Conservation (phyloP, 2,113 vertebrate species). For the Ahaetulla prasina region DNA sequence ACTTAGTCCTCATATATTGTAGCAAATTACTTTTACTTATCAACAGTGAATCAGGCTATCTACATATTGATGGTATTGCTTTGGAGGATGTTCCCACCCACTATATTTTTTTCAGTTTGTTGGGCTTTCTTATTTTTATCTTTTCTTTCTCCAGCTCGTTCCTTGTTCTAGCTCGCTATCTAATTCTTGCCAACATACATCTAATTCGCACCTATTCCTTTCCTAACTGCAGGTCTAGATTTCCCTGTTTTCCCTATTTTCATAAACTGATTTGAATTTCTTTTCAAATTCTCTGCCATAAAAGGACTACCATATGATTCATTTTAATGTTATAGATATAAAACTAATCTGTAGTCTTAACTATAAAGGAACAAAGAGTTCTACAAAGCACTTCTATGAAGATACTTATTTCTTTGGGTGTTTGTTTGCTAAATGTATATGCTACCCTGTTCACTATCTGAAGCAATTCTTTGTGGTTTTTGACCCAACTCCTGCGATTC, state of each 20-base stretch:
- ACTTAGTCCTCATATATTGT: not conserved
- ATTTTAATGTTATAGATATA: not conserved
- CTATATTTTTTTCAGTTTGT: not conserved
- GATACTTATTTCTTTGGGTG: not conserved
- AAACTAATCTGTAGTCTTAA: not conserved
- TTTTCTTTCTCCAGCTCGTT: not conserved
- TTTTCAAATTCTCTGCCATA: not conserved
- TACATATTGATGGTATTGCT: not conserved
- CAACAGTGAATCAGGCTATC: not conserved
- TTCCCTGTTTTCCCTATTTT: not conserved
- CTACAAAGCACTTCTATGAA: not conserved
- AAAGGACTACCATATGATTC: not conserved
- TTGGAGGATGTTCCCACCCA: not conserved
- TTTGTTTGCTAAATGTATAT: too few relatives aligned
- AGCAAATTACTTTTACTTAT: not conserved
- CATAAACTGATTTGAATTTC: not conserved
- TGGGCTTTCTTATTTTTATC: not conserved
- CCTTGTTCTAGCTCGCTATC: not conserved
- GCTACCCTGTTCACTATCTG: too few relatives aligned
- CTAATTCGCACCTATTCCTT: not conserved
- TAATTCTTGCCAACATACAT: not conserved
- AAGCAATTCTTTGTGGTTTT: too few relatives aligned
- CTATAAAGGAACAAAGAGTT: not conserved
- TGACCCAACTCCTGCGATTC: too few relatives aligned
- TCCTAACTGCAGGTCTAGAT: not conserved